Evolutionary conservation across 2,113 vertebrate genomes (phyloP).

Genomic region (Corynorhinus townsendii): DNA sequence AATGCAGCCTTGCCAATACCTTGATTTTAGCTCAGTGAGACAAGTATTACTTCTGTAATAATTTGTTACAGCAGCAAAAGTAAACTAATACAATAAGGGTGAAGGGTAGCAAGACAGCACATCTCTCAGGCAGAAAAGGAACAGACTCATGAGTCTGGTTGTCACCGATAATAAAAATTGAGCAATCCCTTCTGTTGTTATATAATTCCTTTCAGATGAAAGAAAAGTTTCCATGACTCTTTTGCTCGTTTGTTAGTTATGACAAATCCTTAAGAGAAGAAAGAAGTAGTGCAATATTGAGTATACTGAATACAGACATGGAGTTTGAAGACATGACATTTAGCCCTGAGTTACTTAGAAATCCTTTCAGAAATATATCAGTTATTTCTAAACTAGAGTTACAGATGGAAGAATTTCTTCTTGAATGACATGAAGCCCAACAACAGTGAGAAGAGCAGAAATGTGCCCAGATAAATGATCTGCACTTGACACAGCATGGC

Average conservation of each 20-base stretch:
- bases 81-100: not conserved
- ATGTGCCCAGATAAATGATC: constrained; percentile 60
- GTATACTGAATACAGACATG: not conserved
- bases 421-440: constrained; percentile 11
- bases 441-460: constrained; percentile 41
- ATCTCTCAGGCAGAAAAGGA: not conserved
- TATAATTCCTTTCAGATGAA: not conserved
- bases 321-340: not conserved
- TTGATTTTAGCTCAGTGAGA: not conserved
- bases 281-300: not conserved
- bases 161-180: not conserved
- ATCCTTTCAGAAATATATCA: constrained; percentile 41
- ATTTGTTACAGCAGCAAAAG: not conserved
- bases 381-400: constrained; percentile 60
- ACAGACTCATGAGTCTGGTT: not conserved
- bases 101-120: not conserved
- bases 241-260: not conserved
- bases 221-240: not conserved
- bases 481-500: constrained; percentile 61
- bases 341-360: not conserved
- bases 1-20: not conserved
- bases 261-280: not conserved
- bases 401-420: constrained; percentile 42
- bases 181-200: not conserved
- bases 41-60: not conserved